A percentile compares a stretch with the other conserved stretches of the same genome.
Evolutionary conservation across 2,797 vertebrate genomes (phyloP).

Genomic region (Oophaga sylvatica): DNA sequence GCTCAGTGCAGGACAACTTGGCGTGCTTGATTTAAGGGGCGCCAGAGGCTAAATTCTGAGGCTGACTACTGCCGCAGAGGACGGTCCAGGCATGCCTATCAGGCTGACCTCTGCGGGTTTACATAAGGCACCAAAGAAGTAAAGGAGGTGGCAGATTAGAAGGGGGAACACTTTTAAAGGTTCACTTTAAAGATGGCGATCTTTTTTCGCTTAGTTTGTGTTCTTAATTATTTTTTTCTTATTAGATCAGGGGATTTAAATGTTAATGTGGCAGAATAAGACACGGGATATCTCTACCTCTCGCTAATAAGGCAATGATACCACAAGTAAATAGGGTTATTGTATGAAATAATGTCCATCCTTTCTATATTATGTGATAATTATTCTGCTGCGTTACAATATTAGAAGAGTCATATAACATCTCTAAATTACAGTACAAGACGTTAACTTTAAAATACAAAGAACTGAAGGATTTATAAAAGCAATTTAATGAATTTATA

Average conservation of each 20-base stretch:
- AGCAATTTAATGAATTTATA: background rate
- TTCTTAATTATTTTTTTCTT: background rate
- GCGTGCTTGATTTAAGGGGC: too few relatives aligned
- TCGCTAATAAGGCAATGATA: background rate
- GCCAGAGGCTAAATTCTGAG: too few relatives aligned
- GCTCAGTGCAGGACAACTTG: too few relatives aligned
- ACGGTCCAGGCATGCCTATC: too few relatives aligned
- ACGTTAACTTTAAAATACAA: background rate
- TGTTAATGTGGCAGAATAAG: background rate
- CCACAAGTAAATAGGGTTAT: background rate
- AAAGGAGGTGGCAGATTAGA: too few relatives aligned
- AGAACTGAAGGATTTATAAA: conserved; percentile 1
- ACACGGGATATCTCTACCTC: background rate
- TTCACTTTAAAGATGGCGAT: too few relatives aligned
- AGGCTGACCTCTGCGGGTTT: too few relatives aligned
- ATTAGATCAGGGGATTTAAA: background rate
- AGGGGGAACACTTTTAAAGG: too few relatives aligned
- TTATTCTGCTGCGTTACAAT: background rate
- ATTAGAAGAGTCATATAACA: background rate
- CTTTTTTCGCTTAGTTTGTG: background rate
- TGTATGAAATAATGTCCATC: background rate
- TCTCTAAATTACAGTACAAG: background rate
- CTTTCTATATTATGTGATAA: background rate
- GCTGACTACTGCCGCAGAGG: too few relatives aligned
- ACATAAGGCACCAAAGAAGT: too few relatives aligned